phyloP scores from a whole-genome alignment of 1,140 invertebrate species.

The Branchinecta lynchi region DNA sequence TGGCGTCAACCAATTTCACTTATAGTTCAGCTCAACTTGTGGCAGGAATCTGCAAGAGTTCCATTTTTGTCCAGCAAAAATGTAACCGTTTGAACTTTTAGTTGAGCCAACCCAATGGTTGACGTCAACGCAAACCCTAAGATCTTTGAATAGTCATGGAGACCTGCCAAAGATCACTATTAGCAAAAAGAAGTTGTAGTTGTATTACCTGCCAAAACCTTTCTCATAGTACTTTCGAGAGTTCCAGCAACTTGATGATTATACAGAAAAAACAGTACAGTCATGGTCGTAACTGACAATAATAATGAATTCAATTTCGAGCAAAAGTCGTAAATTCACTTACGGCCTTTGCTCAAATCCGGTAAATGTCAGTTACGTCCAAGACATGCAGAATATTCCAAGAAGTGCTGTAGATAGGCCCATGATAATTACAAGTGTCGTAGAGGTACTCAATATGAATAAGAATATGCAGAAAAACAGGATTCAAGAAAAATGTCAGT shows the following conservation, averaged over 20 bases:
- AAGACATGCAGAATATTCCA: slow-evolving; percentile 6
- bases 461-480: too few relatives aligned
- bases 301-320: slow-evolving; percentile 6
- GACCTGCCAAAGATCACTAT: slow-evolving; percentile 1
- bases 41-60: slow-evolving; percentile 8
- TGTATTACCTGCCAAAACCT: slow-evolving; percentile 6
- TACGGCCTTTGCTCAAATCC: slow-evolving; percentile 5
- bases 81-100: too few relatives aligned
- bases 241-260: background rate
- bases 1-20: slow-evolving; percentile 4
- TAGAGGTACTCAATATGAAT: slow-evolving; percentile 4
- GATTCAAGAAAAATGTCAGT: slow-evolving; percentile 10
- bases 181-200: slow-evolving; percentile 1
- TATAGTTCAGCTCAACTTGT: background rate
- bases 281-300: slow-evolving; percentile 9
- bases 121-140: slow-evolving; percentile 4
- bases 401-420: slow-evolving; percentile 5
- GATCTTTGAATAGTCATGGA: slow-evolving; percentile 1
- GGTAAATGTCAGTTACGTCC: slow-evolving; percentile 1
- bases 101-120: slow-evolving; percentile 8
- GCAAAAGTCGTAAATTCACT: slow-evolving; percentile 5
- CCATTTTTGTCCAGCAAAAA: slow-evolving; percentile 3
- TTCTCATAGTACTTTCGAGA: slow-evolving; percentile 2
- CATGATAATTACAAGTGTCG: background rate
- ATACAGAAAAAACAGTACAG: background rate